Conservation (phyloP, 2,797 vertebrate genomes). For the Dicrostonyx torquatus region DNA sequence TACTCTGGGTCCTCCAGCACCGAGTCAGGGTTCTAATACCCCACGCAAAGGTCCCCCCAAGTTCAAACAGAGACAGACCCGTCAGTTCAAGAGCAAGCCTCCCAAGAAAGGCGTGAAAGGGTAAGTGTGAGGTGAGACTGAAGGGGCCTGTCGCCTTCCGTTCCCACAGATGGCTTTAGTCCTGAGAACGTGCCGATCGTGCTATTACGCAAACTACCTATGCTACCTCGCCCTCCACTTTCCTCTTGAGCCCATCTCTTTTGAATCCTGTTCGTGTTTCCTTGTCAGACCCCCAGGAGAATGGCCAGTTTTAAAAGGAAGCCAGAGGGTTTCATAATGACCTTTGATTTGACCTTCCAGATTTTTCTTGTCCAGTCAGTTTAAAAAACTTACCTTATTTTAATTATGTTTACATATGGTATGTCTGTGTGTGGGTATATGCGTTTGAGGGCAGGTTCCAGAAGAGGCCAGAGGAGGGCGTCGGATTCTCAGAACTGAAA, state of each 20-base stretch:
- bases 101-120: conserved; percentile 90
- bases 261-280: neutral
- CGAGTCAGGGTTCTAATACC: conserved; percentile 83
- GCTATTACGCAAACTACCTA: neutral
- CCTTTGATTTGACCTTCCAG: neutral
- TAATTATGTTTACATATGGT: neutral
- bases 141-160: neutral
- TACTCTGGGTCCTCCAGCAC: conserved; percentile 70
- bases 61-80: conserved; percentile 91
- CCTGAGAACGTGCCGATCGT: neutral
- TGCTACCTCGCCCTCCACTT: neutral
- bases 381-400: too few relatives aligned
- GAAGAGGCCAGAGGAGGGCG: neutral
- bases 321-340: neutral
- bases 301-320: neutral
- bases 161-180: neutral
- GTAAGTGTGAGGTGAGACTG: conserved; percentile 78
- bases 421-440: neutral
- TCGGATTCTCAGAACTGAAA: neutral
- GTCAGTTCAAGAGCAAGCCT: conserved; percentile 92
- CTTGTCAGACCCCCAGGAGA: neutral
- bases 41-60: conserved; percentile 90
- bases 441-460: neutral
- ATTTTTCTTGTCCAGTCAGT: neutral
- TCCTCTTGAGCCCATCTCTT: neutral